These are phyloP conservation scores for Phorcus lineatus DNA, from an alignment of 2,888 invertebrate genomes.

Conservation along the genomic window DNA sequence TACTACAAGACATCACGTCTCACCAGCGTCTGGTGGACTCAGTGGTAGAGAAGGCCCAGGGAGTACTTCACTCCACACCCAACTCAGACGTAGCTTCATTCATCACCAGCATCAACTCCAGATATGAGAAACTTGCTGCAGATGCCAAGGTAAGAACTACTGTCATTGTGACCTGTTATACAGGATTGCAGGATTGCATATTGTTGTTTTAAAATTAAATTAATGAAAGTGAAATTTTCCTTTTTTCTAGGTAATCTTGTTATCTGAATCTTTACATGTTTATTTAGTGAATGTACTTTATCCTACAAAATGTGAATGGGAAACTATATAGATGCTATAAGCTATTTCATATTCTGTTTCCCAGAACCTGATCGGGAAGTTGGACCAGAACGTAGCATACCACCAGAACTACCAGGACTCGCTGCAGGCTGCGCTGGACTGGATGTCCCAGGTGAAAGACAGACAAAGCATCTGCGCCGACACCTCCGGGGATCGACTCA, in stretches of 20 bases:
- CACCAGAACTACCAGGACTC: conserved; percentile 91
- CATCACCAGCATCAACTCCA: conserved; percentile 62
- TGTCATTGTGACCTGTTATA: too few relatives aligned
- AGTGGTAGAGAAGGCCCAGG: conserved; percentile 90
- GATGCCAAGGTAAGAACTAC: conserved; percentile 60
- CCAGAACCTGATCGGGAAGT: conserved; percentile 59
- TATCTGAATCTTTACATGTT: too few relatives aligned
- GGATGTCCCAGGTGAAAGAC: conserved; percentile 88
- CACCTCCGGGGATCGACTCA: conserved; percentile 82
- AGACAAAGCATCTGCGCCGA: conserved; percentile 88
- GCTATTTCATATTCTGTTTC: too few relatives aligned
- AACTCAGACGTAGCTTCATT: conserved; percentile 66
- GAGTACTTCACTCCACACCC: conserved; percentile 82
- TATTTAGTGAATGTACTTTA: too few relatives aligned
- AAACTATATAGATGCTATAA: too few relatives aligned
- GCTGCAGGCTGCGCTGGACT: conserved; percentile 88
- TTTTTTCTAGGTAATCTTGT: too few relatives aligned
- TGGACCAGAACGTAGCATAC: conserved; percentile 87
- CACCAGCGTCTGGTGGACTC: conserved; percentile 93
- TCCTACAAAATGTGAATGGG: too few relatives aligned
- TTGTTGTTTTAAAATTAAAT: too few relatives aligned
- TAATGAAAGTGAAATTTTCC: too few relatives aligned
- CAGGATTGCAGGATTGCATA: too few relatives aligned
- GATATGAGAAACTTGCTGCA: conserved; percentile 64
- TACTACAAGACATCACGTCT: conserved; percentile 90